Conservation (phyloP, 2,888 invertebrate genomes). For the Lathronympha strigana region DNA sequence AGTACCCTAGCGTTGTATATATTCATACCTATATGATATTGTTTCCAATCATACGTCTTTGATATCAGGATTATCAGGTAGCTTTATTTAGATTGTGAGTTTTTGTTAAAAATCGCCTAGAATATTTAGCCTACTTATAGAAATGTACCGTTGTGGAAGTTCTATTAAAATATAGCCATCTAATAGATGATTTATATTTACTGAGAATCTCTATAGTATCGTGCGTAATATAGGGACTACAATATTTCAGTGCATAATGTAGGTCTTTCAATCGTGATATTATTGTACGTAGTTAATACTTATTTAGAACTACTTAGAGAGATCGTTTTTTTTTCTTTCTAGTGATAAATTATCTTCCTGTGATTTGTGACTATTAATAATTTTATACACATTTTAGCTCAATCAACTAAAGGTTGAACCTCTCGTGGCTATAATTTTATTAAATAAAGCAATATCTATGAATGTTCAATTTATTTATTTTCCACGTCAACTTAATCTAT, state of each 20-base stretch:
- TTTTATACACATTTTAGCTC: constrained; percentile 79
- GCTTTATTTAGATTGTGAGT: constrained; percentile 53
- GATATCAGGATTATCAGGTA: too few species aligned
- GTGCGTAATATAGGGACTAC: constrained; percentile 33
- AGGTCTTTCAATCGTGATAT: constrained; percentile 72
- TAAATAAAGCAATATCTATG: constrained; percentile 77
- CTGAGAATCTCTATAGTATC: constrained; percentile 38
- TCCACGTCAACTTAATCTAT: not conserved
- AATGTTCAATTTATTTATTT: constrained; percentile 44
- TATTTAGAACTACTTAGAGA: constrained; percentile 62
- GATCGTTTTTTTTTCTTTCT: constrained; percentile 66
- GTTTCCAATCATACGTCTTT: constrained; percentile 40
- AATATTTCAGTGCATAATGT: constrained; percentile 44
- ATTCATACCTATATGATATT: constrained; percentile 33
- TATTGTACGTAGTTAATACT: constrained; percentile 53
- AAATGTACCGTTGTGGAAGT: constrained; percentile 53
- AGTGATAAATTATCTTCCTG: constrained; percentile 75
- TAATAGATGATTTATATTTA: constrained; percentile 40
- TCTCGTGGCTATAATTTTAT: constrained; percentile 78
- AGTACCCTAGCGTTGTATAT: constrained; percentile 38
- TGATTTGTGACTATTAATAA: constrained; percentile 80
- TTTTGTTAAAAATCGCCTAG: constrained; percentile 65
- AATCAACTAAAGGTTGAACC: constrained; percentile 69
- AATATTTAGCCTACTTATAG: constrained; percentile 65
- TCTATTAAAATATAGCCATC: constrained; percentile 23